Evolutionary conservation across 2,113 vertebrate genomes (phyloP).

Genomic region (Bos javanicus): DNA sequence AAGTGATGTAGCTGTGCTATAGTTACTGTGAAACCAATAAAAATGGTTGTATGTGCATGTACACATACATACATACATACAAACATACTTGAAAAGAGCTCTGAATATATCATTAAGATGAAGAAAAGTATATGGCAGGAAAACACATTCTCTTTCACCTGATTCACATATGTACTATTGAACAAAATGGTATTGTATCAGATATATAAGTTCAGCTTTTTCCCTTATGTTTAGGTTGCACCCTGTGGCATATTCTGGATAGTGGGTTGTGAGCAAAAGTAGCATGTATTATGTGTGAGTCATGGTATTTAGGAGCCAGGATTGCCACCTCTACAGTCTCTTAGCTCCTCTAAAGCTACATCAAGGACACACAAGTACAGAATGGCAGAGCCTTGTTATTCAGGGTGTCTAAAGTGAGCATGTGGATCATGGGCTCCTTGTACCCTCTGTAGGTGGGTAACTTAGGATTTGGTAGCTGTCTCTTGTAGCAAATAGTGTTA

Average conservation of each 20-base stretch:
- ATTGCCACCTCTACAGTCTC: not conserved
- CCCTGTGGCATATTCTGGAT: not conserved
- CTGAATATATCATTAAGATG: not conserved
- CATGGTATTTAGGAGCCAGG: not conserved
- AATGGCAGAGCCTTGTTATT: not conserved
- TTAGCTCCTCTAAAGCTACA: not conserved
- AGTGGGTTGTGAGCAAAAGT: not conserved
- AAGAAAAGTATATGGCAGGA: not conserved
- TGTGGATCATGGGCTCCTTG: not conserved
- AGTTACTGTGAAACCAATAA: not conserved
- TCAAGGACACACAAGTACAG: not conserved
- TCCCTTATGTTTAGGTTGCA: not conserved
- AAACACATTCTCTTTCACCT: not conserved
- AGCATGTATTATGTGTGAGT: not conserved
- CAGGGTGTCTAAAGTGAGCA: not conserved
- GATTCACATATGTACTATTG: not conserved
- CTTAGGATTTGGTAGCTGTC: not conserved
- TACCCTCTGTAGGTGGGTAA: no score
- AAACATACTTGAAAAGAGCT: not conserved
- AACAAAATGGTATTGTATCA: not conserved
- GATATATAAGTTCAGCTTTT: not conserved
- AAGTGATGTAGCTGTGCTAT: not conserved
- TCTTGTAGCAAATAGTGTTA: not conserved
- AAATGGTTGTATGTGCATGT: not conserved
- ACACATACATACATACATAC: not conserved